These are phyloP conservation scores for Colostygia pectinataria DNA, from an alignment of 2,888 invertebrate genomes.

Conservation along the genomic window DNA sequence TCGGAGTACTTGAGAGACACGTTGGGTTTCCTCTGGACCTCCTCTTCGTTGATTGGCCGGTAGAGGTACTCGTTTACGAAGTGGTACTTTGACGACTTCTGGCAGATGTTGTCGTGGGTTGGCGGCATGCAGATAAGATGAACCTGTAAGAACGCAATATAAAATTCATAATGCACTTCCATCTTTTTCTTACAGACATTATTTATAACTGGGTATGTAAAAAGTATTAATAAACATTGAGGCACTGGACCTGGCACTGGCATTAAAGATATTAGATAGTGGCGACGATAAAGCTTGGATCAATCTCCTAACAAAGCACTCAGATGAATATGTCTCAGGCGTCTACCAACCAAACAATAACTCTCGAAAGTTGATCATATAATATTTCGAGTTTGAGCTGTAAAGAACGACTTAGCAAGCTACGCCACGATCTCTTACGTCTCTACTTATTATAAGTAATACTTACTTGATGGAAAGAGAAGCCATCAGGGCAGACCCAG, in stretches of 20 bases:
- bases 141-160: conserved; percentile 81
- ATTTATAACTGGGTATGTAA: too few relatives aligned
- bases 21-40: conserved; percentile 91
- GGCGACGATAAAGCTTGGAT: too few relatives aligned
- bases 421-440: too few relatives aligned
- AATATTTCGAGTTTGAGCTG: too few relatives aligned
- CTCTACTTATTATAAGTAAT: neutral
- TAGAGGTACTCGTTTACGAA: conserved; percentile 97
- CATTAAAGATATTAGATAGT: neutral
- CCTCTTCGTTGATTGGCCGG: conserved; percentile 92
- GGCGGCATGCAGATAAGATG: conserved; percentile 97
- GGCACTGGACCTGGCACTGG: neutral
- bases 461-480: conserved; percentile 91
- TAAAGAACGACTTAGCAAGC: too few relatives aligned
- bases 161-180: too few relatives aligned
- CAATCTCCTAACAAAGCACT: too few relatives aligned
- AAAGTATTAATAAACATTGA: too few relatives aligned
- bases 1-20: conserved; percentile 91
- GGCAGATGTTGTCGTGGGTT: conserved; percentile 93
- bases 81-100: conserved; percentile 94
- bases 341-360: too few relatives aligned
- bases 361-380: too few relatives aligned
- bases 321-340: too few relatives aligned
- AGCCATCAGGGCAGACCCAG: conserved; percentile 96
- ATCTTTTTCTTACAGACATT: too few relatives aligned